A percentile compares a stretch with the other conserved stretches of the same genome.
Conservation (phyloP, 2,888 invertebrate genomes). For the Nomada flava region DNA sequence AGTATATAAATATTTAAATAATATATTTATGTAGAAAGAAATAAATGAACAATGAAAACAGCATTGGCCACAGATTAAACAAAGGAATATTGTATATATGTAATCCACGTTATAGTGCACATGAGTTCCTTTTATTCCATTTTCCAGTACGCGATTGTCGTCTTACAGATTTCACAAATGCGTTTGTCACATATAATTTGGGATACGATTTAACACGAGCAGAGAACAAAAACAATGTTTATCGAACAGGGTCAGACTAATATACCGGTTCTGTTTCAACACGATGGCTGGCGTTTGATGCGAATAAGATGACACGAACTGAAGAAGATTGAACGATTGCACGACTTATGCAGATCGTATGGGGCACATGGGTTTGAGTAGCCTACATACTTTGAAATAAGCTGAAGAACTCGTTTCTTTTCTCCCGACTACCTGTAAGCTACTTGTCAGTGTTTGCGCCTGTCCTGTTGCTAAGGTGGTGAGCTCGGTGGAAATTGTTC, state of each 20-base stretch:
- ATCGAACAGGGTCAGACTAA: not conserved
- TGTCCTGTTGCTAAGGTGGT: not conserved
- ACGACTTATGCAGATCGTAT: conserved; percentile 25
- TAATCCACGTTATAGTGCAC: too few relatives aligned
- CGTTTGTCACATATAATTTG: not conserved
- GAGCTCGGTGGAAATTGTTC: not conserved
- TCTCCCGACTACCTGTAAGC: not conserved
- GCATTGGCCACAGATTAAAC: too few relatives aligned
- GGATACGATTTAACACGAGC: not conserved
- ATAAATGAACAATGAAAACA: too few relatives aligned
- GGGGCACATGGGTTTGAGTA: conserved; percentile 4
- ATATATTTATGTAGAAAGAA: too few relatives aligned
- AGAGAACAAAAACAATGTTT: not conserved
- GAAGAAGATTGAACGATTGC: conserved; percentile 24
- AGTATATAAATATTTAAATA: too few relatives aligned
- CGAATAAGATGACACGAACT: conserved; percentile 8
- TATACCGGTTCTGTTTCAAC: conserved; percentile 16
- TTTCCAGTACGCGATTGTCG: too few relatives aligned
- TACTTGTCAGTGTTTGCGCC: not conserved
- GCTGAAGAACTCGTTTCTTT: not conserved
- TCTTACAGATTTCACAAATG: too few relatives aligned
- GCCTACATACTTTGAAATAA: not conserved
- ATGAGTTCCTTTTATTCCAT: too few relatives aligned
- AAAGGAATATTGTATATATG: too few relatives aligned
- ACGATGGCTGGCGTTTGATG: not conserved